phyloP scores from a whole-genome alignment of 2,888 invertebrate species.

The Drosophila anceps region DNA sequence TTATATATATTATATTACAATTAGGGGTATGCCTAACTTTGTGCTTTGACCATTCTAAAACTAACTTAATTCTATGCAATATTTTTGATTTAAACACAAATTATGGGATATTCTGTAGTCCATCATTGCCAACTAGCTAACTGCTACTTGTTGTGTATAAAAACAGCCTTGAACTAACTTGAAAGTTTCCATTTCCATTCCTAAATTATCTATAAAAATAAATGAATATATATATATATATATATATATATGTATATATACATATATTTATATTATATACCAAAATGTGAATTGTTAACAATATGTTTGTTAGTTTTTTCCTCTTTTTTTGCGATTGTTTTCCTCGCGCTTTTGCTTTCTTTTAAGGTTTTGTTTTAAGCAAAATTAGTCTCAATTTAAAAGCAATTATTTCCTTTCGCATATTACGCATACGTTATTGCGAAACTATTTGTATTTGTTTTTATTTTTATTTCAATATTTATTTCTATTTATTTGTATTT shows the following conservation, averaged over 20 bases:
- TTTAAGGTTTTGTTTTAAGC: not conserved
- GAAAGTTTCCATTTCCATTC: constrained; percentile 6
- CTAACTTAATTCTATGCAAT: not conserved
- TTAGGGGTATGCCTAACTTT: too few species aligned
- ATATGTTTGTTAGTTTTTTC: not conserved
- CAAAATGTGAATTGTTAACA: not conserved
- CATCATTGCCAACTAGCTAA: not conserved
- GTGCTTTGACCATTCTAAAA: not conserved
- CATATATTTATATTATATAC: not conserved
- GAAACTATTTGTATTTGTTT: constrained; percentile 18
- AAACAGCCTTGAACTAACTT: constrained; percentile 8
- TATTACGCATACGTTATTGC: constrained; percentile 34
- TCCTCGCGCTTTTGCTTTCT: not conserved
- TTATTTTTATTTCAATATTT: not conserved
- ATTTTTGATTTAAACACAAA: not conserved
- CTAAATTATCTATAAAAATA: too few species aligned
- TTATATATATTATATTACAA: too few species aligned
- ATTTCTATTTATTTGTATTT: not conserved
- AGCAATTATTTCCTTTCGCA: constrained; percentile 15
- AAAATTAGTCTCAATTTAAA: constrained; percentile 15
- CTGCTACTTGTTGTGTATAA: not conserved
- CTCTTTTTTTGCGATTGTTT: not conserved
- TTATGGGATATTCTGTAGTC: not conserved
- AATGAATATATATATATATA: too few species aligned
- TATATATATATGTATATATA: not conserved